Evolutionary conservation across 2,797 vertebrate genomes (phyloP), one percentile per base, ranked within the genome.

Genomic region (Mycteria americana): DNA sequence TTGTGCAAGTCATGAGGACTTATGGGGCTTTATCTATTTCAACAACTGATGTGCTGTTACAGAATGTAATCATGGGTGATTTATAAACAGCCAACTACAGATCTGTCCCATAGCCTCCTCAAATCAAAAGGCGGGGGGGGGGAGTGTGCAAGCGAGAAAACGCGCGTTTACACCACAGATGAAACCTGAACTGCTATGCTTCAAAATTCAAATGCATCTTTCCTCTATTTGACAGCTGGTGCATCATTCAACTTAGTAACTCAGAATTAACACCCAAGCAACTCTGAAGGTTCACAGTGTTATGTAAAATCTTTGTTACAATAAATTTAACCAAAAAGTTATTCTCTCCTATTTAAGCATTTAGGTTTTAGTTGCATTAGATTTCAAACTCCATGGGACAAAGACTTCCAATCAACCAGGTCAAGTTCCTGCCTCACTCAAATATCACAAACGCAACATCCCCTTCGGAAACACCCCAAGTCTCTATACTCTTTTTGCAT

Each of bases 381-480:
- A 87, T 50, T 60, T 85, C 41, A 76, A 53, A 64, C 21, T 45
- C 59, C 2, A 6, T 19, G 18, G 31, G 35, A 69, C 63, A 75
- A 67, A 76, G 59, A 51, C 30, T 85, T 86, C 24, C 25, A 37
- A 14, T 24, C 22, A 84, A 51, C 6, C 22, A 25, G 4, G 11
- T 54, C 43, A 67, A 53, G 51, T 35, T 93, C 56, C 75, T 43
- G 27, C n/a, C 35, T 63, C 39, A 16, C 23, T 64, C 76, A 88
- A 75, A 22, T 18, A 69, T 2, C 39, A 72, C 45, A 51, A 77
- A 78, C 9, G 4, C 0, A 0, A n/a, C 10, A 54, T 19, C 43
- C 37, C 21, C 74, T 75, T 85, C 4, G 2, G 63, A 18, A 2
- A 45, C 18, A 69, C 16, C 46, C 62, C 31, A 60, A 56, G 39